Evolutionary conservation across 2,797 vertebrate genomes (phyloP).

Genomic region (Gymnothorax javanicus): DNA sequence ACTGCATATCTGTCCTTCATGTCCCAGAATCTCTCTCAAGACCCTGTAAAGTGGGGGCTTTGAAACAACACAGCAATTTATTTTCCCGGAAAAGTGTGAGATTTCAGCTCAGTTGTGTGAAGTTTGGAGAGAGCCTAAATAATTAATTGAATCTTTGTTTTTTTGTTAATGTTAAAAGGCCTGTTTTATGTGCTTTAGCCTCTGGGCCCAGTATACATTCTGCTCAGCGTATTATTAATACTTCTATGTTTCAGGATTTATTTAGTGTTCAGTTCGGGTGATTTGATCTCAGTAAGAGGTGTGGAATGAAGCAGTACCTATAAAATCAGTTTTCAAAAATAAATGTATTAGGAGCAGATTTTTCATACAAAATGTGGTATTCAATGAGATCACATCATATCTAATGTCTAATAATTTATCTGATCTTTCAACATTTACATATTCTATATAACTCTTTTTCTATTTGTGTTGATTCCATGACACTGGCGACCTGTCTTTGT

Average conservation of each 20-base stretch:
- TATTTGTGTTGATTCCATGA: background rate
- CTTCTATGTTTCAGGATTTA: background rate
- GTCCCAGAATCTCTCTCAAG: background rate
- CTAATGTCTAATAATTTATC: background rate
- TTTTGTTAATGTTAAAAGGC: background rate
- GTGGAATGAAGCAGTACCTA: background rate
- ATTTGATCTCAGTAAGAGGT: background rate
- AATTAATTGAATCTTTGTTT: background rate
- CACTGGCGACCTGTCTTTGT: background rate
- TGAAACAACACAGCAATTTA: background rate
- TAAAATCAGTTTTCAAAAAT: background rate
- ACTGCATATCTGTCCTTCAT: background rate
- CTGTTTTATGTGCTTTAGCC: background rate
- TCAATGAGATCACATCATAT: background rate
- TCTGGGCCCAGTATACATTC: background rate
- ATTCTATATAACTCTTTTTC: background rate
- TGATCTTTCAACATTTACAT: background rate
- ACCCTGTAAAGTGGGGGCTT: background rate
- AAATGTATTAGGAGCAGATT: background rate
- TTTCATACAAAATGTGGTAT: background rate
- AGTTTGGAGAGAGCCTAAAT: background rate
- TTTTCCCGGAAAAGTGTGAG: background rate
- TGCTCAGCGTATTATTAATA: background rate
- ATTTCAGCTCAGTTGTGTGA: background rate
- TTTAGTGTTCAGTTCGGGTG: background rate